These are phyloP conservation scores for Nanorana parkeri DNA, from an alignment of 2,113 vertebrate genomes.

Conservation along the genomic window DNA sequence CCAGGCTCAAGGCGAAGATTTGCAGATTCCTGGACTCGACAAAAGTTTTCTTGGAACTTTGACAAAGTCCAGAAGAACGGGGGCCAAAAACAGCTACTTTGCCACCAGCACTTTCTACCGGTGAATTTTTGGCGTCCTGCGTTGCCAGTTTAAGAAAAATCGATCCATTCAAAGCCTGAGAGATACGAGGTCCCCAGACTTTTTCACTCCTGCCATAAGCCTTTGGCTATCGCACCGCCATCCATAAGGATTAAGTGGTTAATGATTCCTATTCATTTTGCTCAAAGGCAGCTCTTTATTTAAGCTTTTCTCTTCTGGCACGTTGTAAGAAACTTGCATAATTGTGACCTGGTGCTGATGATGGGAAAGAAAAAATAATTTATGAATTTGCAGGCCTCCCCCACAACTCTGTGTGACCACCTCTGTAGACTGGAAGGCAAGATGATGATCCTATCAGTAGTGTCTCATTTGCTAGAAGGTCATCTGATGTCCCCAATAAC, in stretches of 20 bases:
- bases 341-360: no score
- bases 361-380: no score
- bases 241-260: background rate
- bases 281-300: background rate
- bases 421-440: no score
- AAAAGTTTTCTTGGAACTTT: slow-evolving; percentile 41
- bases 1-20: slow-evolving; percentile 17
- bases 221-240: background rate
- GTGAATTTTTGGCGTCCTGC: slow-evolving; percentile 17
- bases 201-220: background rate
- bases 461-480: no score
- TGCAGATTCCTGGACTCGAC: slow-evolving; percentile 18
- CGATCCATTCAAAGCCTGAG: slow-evolving; percentile 16
- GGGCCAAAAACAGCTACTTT: slow-evolving; percentile 44
- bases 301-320: no score
- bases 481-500: no score
- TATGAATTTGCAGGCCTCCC: no score
- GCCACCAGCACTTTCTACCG: slow-evolving; percentile 24
- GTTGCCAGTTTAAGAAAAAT: slow-evolving; percentile 31
- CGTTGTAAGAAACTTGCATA: no score
- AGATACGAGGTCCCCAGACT: background rate
- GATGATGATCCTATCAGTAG: no score
- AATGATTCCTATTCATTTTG: background rate
- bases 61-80: slow-evolving; percentile 5
- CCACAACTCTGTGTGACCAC: no score